Conservation (phyloP, 2,113 vertebrate species). For the Antigone vipio region DNA sequence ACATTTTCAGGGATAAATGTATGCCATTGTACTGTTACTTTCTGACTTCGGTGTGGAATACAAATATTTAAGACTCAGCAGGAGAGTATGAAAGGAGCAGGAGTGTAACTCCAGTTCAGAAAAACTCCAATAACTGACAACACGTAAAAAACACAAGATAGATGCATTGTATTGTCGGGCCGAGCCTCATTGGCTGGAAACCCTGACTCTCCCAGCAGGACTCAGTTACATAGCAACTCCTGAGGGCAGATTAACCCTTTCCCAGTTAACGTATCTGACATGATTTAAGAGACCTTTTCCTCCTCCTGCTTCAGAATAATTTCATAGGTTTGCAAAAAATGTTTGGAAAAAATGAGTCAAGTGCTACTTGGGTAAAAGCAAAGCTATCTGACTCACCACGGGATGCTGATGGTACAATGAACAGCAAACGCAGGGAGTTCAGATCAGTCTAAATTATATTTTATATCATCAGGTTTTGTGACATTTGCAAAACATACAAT, state of each 20-base stretch:
- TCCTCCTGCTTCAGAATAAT: background rate
- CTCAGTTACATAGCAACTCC: constrained; percentile 50
- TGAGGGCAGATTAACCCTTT: constrained; percentile 51
- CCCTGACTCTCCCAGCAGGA: constrained; percentile 38
- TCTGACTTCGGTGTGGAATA: constrained; percentile 21
- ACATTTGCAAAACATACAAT: background rate
- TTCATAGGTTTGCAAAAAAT: background rate
- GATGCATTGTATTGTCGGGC: constrained; percentile 29
- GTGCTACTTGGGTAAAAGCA: background rate
- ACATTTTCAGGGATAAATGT: background rate
- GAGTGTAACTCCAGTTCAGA: constrained; percentile 55
- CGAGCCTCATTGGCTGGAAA: constrained; percentile 34
- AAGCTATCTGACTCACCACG: background rate
- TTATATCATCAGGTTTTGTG: background rate
- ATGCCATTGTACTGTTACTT: background rate
- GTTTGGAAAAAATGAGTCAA: background rate
- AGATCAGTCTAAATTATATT: background rate
- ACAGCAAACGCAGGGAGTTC: background rate
- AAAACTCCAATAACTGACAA: constrained; percentile 50
- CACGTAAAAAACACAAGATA: constrained; percentile 37
- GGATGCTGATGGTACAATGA: background rate
- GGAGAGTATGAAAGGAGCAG: constrained; percentile 36
- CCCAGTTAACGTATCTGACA: background rate
- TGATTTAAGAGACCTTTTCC: constrained; percentile 1
- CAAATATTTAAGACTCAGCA: constrained; percentile 23